phyloP scores from a whole-genome alignment of 2,113 vertebrate species.

The Oxyura jamaicensis region DNA sequence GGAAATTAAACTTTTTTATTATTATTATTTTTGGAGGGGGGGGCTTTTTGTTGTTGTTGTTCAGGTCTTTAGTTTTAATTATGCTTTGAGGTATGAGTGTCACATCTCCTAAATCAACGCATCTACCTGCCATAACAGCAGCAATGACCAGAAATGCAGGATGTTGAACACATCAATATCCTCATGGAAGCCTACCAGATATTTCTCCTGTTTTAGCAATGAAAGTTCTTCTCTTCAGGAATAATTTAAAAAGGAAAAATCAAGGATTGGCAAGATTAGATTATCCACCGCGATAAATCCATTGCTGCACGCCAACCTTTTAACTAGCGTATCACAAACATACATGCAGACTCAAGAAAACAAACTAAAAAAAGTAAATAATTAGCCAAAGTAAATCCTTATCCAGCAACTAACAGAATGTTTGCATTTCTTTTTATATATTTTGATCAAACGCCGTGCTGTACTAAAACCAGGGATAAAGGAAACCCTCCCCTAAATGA shows the following conservation, averaged over 20 bases:
- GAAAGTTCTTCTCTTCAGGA: background rate
- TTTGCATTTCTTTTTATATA: slow-evolving; percentile 30
- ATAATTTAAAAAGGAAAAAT: background rate
- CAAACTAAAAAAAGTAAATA: slow-evolving; percentile 35
- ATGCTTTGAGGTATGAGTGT: background rate
- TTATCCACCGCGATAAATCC: background rate
- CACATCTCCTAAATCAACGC: background rate
- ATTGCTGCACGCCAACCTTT: background rate
- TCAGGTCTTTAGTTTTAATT: background rate
- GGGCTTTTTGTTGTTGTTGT: accelerated
- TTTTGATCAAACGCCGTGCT: background rate
- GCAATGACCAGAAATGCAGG: background rate
- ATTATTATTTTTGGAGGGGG: no score
- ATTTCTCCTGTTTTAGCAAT: background rate
- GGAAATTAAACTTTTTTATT: background rate
- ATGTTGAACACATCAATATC: background rate
- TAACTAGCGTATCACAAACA: background rate
- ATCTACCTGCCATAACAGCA: background rate
- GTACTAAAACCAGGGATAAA: background rate
- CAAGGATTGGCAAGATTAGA: background rate
- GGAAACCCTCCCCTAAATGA: background rate
- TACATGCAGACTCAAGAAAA: background rate
- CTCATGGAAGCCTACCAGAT: background rate
- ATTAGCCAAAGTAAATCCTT: slow-evolving; percentile 44
- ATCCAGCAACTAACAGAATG: background rate